phyloP scores from a whole-genome alignment of 2,113 vertebrate genomes.

The Tachuris rubrigastra region DNA sequence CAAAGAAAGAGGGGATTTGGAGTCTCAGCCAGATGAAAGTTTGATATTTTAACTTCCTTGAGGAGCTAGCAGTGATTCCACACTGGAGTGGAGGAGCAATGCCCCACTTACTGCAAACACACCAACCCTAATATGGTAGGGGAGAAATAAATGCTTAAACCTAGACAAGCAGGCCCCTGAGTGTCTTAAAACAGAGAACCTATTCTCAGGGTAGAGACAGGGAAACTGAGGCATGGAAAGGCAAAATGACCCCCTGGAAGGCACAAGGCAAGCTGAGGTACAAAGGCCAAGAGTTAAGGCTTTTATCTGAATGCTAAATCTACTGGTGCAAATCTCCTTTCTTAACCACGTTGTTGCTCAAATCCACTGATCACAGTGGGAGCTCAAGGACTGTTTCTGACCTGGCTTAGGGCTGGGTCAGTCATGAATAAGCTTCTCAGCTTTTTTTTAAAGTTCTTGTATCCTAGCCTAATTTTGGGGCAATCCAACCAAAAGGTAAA shows the following conservation, averaged over 20 bases:
- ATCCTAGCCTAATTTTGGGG: neutral
- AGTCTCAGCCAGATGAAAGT: neutral
- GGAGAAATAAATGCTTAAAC: neutral
- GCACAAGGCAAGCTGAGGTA: neutral
- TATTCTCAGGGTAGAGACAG: neutral
- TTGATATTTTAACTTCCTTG: neutral
- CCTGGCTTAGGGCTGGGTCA: neutral
- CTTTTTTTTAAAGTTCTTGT: neutral
- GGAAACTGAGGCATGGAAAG: neutral
- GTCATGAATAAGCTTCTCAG: neutral
- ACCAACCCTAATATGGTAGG: rapidly evolving
- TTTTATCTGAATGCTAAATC: neutral
- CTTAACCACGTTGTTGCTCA: rapidly evolving
- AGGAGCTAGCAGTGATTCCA: neutral
- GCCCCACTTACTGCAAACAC: neutral
- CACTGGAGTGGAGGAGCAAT: neutral
- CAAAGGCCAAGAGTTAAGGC: neutral
- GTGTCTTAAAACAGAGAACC: neutral
- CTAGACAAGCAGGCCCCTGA: neutral
- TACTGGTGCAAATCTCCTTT: neutral
- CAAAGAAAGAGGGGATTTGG: neutral
- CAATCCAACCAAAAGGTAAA: neutral
- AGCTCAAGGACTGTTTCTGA: neutral
- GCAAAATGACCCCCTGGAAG: neutral
- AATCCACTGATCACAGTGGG: neutral